A percentile compares a stretch with the other conserved stretches of the same genome.
Conservation (phyloP, 2,888 invertebrate genomes). For the Megaustenia siamemsis region DNA sequence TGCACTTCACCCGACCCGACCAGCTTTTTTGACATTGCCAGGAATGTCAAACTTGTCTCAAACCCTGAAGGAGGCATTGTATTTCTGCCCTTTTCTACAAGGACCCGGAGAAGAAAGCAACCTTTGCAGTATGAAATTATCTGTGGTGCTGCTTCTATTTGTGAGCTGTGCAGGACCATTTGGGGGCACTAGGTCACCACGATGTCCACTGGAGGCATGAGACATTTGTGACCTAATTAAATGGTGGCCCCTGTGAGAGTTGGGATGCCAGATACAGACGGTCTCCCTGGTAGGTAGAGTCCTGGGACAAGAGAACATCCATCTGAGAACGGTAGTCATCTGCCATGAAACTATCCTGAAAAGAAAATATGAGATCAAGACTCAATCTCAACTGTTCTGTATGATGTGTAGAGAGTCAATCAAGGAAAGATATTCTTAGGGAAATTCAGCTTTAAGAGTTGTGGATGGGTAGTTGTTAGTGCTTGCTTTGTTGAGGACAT, state of each 20-base stretch:
- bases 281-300: conserved; percentile 89
- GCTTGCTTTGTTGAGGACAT: no score
- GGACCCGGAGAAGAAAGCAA: conserved; percentile 35
- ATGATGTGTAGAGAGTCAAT: no score
- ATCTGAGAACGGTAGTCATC: conserved; percentile 94
- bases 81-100: conserved; percentile 30
- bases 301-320: conserved; percentile 96
- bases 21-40: conserved; percentile 39
- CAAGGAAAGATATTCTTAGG: no score
- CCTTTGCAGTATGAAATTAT: conserved; percentile 19
- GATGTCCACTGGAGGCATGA: conserved; percentile 45
- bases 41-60: conserved; percentile 37
- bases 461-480: no score
- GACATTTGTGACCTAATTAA: conserved; percentile 67
- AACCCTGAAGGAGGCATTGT: background rate
- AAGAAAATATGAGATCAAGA: conserved; percentile 79
- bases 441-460: no score
- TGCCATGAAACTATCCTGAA: conserved; percentile 90
- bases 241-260: conserved; percentile 80
- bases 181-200: conserved; percentile 46
- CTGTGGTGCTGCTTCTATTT: conserved; percentile 39
- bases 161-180: conserved; percentile 47
- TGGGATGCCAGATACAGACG: conserved; percentile 79
- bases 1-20: conserved; percentile 15
- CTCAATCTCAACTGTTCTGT: background rate